phyloP scores from a whole-genome alignment of 2,888 invertebrate genomes.

The Cataglyphis rosenhaueri region DNA sequence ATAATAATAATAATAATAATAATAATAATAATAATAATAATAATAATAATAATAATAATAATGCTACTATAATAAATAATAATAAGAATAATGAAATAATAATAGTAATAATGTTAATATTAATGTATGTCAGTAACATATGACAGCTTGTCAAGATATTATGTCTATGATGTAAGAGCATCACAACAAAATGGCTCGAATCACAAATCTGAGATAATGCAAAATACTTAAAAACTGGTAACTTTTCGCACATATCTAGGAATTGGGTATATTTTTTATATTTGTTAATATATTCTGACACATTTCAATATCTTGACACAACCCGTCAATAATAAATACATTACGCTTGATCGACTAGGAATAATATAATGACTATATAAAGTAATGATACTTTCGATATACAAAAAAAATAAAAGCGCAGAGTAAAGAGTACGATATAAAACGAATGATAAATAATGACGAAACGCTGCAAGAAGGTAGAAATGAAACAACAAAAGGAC shows the following conservation, averaged over 20 bases:
- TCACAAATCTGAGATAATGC: neutral
- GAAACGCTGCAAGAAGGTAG: neutral
- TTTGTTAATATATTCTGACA: neutral
- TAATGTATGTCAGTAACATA: slow-evolving; percentile 65
- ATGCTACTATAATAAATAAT: slow-evolving; percentile 51
- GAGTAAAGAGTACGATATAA: neutral
- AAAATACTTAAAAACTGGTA: neutral
- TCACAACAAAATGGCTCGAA: neutral
- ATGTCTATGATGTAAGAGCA: neutral
- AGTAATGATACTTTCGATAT: neutral
- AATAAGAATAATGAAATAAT: slow-evolving; percentile 54
- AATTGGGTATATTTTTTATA: neutral
- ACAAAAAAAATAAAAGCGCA: slow-evolving; percentile 3
- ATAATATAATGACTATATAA: neutral
- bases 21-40: slow-evolving; percentile 58
- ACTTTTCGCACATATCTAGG: neutral
- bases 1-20: slow-evolving; percentile 68
- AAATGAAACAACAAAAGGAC: slow-evolving; percentile 11
- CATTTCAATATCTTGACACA: slow-evolving; percentile 21
- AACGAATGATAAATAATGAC: slow-evolving; percentile 6
- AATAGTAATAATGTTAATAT: slow-evolving; percentile 62
- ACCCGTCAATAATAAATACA: slow-evolving; percentile 22
- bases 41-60: slow-evolving; percentile 62
- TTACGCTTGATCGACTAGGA: neutral
- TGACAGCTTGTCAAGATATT: slow-evolving; percentile 33